Evolutionary conservation across 2,113 vertebrate species (phyloP).

Genomic region (Macheiramphus alcinus): DNA sequence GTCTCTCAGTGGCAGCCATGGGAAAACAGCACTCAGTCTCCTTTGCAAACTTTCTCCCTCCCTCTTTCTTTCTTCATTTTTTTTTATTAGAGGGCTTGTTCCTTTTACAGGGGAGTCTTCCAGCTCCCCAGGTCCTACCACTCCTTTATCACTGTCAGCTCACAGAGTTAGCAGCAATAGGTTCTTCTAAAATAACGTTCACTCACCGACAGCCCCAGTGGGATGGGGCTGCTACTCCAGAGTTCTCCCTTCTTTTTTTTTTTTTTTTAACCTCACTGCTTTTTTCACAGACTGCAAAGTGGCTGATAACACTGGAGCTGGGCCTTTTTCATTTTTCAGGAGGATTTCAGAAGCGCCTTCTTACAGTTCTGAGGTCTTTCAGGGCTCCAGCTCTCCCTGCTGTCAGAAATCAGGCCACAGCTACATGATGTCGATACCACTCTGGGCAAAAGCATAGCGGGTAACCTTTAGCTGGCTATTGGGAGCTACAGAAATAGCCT

Average conservation of each 20-base stretch:
- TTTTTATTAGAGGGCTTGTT: background rate
- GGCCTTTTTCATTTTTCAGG: background rate
- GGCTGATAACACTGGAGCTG: background rate
- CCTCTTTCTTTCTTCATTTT: background rate
- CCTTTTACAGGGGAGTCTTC: background rate
- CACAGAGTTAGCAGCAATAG: background rate
- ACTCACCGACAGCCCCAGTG: background rate
- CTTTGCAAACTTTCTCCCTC: background rate
- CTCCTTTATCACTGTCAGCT: background rate
- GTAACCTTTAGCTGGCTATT: background rate
- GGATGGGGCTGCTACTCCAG: background rate
- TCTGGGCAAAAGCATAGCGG: background rate
- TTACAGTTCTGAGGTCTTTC: background rate
- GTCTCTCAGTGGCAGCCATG: background rate
- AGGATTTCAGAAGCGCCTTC: background rate
- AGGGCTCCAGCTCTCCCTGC: background rate
- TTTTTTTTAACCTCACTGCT: background rate
- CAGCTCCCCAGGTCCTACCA: background rate
- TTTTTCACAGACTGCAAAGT: background rate
- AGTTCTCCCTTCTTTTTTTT: background rate
- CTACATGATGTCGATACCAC: background rate
- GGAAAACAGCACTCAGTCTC: background rate
- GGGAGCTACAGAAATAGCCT: constrained; percentile 8
- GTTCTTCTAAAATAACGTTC: background rate
- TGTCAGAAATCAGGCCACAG: background rate